Evolutionary conservation across 1,140 invertebrate species (phyloP).

Genomic region (Polypedilum vanderplanki): DNA sequence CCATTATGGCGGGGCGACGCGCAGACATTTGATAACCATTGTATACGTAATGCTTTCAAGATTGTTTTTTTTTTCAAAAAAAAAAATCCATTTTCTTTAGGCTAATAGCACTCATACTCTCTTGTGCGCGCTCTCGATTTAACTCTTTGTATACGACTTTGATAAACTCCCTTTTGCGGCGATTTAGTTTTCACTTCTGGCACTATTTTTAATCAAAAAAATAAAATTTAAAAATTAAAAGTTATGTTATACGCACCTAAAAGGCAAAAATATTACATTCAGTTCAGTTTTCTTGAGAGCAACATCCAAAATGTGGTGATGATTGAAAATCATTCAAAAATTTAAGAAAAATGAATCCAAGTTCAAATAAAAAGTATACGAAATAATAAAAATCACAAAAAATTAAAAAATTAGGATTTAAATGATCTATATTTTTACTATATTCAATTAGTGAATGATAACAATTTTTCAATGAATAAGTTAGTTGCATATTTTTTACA

Average conservation of each 20-base stretch:
- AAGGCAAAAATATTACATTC: too few species aligned
- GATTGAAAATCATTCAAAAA: slow-evolving; percentile 23
- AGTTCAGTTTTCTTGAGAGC: too few species aligned
- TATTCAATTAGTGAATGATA: background rate
- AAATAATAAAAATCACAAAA: slow-evolving; percentile 35
- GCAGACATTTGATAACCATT: slow-evolving; percentile 7
- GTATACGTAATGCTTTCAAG: slow-evolving; percentile 6
- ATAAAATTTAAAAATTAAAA: too few species aligned
- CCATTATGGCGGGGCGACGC: background rate
- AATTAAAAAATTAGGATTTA: slow-evolving; percentile 21
- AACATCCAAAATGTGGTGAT: too few species aligned
- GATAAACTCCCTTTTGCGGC: too few species aligned
- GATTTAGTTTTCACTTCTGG: too few species aligned
- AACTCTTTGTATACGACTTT: background rate
- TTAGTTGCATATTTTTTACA: slow-evolving; percentile 21
- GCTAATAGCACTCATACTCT: too few species aligned
- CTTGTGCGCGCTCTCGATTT: background rate
- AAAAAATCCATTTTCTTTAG: too few species aligned
- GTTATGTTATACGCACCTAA: too few species aligned
- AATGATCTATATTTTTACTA: slow-evolving; percentile 28
- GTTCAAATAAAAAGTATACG: slow-evolving; percentile 46
- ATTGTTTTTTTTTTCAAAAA: too few species aligned
- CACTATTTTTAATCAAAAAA: too few species aligned
- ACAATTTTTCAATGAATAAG: background rate
- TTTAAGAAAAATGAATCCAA: slow-evolving; percentile 31